These are phyloP conservation scores for Andrena praecox DNA, from an alignment of 2,888 invertebrate species.

Conservation along the genomic window DNA sequence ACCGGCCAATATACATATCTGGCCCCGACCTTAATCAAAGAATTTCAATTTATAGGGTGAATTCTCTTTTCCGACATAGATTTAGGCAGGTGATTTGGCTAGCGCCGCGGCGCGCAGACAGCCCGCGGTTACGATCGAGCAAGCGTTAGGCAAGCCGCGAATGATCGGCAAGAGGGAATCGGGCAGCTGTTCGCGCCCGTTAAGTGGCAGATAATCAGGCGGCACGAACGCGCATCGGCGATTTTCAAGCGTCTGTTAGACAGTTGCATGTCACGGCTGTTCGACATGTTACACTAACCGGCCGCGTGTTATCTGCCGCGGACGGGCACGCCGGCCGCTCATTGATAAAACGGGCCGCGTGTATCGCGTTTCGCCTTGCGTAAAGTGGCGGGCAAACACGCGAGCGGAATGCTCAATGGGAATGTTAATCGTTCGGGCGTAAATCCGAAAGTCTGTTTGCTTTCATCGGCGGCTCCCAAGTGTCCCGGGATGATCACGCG, in stretches of 20 bases:
- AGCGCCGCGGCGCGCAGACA: background rate
- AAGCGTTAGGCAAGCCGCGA: background rate
- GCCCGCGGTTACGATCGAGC: background rate
- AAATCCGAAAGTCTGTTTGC: constrained; percentile 21
- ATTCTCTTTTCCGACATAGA: no score
- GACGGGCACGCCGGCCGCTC: constrained; percentile 32
- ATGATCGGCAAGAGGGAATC: background rate
- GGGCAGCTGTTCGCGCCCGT: background rate
- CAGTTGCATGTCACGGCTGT: constrained; percentile 40
- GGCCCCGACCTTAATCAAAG: no score
- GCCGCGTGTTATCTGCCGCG: constrained; percentile 46
- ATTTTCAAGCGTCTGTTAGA: constrained; percentile 19
- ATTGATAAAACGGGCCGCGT: constrained; percentile 59
- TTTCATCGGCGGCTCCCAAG: background rate
- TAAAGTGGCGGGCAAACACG: constrained; percentile 53
- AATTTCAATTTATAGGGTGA: no score
- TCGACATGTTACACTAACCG: constrained; percentile 44
- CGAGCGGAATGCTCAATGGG: constrained; percentile 53
- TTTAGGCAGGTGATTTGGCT: no score
- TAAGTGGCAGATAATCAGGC: constrained; percentile 2
- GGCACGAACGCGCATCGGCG: constrained; percentile 6
- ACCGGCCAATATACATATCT: no score
- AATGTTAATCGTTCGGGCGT: constrained; percentile 27
- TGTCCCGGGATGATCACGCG: background rate
- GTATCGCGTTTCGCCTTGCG: constrained; percentile 56